These are phyloP conservation scores for Drosophila mimica DNA, from an alignment of 2,888 invertebrate species.

Conservation along the genomic window DNA sequence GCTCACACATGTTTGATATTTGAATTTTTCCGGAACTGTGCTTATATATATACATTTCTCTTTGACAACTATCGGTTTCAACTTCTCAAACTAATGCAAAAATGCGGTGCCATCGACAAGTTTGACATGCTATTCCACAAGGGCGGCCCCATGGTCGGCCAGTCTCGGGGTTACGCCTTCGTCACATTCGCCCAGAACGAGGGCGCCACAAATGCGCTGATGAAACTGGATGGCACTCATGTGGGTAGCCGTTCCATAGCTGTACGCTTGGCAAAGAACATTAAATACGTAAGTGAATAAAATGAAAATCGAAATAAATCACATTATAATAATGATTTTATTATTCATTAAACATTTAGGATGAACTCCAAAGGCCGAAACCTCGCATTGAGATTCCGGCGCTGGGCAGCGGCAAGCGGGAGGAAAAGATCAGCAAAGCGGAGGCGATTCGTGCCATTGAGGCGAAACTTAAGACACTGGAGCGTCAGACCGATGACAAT, in stretches of 20 bases:
- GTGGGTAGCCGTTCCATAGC: conserved; percentile 91
- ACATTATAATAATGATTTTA: background rate
- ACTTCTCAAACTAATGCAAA: conserved; percentile 97
- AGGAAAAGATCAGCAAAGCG: conserved; percentile 89
- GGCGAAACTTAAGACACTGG: conserved; percentile 93
- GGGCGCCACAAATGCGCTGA: conserved; percentile 90
- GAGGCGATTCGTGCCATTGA: conserved; percentile 95
- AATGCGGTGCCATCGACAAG: conserved; percentile 96
- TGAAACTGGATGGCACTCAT: conserved; percentile 90
- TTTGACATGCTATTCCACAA: conserved; percentile 98
- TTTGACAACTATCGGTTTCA: conserved; percentile 91
- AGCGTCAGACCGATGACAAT: conserved; percentile 89
- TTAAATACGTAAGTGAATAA: conserved; percentile 87
- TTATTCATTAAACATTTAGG: conserved; percentile 85
- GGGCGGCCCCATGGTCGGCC: conserved; percentile 94
- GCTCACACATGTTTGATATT: background rate
- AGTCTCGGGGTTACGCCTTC: conserved; percentile 97
- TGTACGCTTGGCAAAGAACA: conserved; percentile 93
- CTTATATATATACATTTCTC: conserved; percentile 58
- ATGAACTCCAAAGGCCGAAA: conserved; percentile 91
- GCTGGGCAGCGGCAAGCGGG: conserved; percentile 88
- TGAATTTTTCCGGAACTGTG: conserved; percentile 7
- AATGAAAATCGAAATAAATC: background rate
- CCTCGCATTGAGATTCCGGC: conserved; percentile 92
- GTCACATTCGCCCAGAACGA: conserved; percentile 90